phyloP scores from a whole-genome alignment of 2,113 vertebrate species.

The Platanista minor region DNA sequence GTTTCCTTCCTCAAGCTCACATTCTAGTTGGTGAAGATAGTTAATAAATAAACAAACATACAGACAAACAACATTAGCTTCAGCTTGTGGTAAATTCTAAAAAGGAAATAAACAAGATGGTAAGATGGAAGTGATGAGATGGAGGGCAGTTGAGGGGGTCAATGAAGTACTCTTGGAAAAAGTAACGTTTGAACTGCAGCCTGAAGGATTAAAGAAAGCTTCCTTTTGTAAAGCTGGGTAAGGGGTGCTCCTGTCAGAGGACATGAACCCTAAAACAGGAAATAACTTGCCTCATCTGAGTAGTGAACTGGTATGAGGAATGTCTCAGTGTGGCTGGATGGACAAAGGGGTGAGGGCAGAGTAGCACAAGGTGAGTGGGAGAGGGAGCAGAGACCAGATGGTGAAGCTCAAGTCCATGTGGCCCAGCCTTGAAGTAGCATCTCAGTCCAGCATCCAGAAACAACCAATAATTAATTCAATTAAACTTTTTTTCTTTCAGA shows the following conservation, averaged over 20 bases:
- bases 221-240: background rate
- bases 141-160: background rate
- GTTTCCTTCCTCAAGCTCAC: background rate
- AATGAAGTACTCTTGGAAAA: background rate
- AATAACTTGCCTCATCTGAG: background rate
- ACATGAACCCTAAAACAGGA: background rate
- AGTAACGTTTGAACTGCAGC: background rate
- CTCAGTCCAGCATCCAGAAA: background rate
- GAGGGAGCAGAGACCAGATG: background rate
- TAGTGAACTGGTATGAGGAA: background rate
- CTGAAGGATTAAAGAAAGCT: background rate
- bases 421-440: background rate
- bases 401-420: background rate
- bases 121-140: background rate
- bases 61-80: background rate
- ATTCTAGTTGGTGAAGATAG: background rate
- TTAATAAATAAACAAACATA: background rate
- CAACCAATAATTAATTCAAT: background rate
- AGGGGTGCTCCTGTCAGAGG: background rate
- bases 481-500: background rate
- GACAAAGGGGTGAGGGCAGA: background rate
- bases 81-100: background rate
- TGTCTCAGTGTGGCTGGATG: background rate
- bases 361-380: background rate
- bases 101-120: background rate